These are phyloP conservation scores for Sceloporus tristichus DNA, from an alignment of 2,113 vertebrate species.

Conservation along the genomic window DNA sequence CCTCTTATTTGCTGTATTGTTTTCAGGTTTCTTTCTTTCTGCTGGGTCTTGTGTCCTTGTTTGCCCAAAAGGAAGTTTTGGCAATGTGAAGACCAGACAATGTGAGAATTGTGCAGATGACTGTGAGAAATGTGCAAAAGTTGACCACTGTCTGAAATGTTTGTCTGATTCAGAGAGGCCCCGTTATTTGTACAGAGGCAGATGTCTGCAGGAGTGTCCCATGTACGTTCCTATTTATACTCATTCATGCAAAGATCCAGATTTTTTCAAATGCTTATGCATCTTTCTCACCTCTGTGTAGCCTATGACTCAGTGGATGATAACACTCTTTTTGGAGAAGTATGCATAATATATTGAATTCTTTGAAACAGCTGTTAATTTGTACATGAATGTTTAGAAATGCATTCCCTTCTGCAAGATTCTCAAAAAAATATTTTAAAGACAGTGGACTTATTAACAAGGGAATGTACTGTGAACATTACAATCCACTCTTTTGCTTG, in stretches of 20 bases:
- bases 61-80: slow-evolving; percentile 85
- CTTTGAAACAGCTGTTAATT: not conserved
- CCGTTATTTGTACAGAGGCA: slow-evolving; percentile 83
- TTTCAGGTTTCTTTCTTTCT: slow-evolving; percentile 80
- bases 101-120: slow-evolving; percentile 84
- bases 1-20: slow-evolving; percentile 18
- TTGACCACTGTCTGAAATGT: slow-evolving; percentile 80
- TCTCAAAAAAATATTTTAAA: not conserved
- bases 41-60: slow-evolving; percentile 70
- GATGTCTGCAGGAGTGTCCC: slow-evolving; percentile 82
- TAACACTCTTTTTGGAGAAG: not conserved
- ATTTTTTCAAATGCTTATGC: not conserved
- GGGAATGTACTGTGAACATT: not conserved
- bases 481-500: not conserved
- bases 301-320: not conserved
- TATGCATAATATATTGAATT: not conserved
- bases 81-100: slow-evolving; percentile 70
- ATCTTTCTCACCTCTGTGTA: not conserved
- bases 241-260: not conserved
- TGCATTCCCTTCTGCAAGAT: not conserved
- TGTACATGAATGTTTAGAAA: not conserved
- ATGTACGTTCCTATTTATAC: slow-evolving; percentile 76
- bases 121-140: slow-evolving; percentile 81
- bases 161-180: slow-evolving; percentile 43
- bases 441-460: not conserved